Evolutionary conservation across 2,888 invertebrate genomes (phyloP).

Genomic region (Noctua comes): DNA sequence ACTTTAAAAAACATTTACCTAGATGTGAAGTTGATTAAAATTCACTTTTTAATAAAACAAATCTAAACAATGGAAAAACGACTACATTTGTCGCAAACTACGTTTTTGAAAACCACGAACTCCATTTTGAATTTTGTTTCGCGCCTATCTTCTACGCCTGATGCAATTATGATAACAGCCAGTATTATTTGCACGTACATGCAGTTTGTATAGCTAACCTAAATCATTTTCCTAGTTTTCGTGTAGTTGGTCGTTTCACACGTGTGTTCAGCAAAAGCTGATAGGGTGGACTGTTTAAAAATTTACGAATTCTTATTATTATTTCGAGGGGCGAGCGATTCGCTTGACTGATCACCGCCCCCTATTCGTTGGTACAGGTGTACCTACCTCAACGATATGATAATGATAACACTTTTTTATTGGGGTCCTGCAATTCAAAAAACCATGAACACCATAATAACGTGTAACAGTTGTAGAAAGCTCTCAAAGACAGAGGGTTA

Average conservation of each 20-base stretch:
- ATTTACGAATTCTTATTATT: slow-evolving; percentile 67
- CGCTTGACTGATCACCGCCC: slow-evolving; percentile 78
- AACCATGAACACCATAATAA: not conserved
- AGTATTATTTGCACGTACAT: slow-evolving; percentile 20
- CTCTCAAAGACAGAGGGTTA: not conserved
- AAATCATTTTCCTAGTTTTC: slow-evolving; percentile 62
- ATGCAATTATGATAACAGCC: slow-evolving; percentile 17
- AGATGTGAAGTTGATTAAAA: not conserved
- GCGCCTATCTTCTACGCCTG: slow-evolving; percentile 34
- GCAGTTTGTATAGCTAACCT: slow-evolving; percentile 56
- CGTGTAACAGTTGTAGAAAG: not conserved
- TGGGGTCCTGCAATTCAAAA: slow-evolving; percentile 54
- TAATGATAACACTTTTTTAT: slow-evolving; percentile 70
- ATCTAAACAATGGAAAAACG: slow-evolving; percentile 5
- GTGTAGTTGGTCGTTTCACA: slow-evolving; percentile 35
- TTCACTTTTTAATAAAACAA: not conserved
- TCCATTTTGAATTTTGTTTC: slow-evolving; percentile 45
- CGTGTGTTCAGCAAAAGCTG: slow-evolving; percentile 69
- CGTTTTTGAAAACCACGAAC: not conserved
- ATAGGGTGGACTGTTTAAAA: slow-evolving; percentile 77
- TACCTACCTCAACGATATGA: slow-evolving; percentile 63
- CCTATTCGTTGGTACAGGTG: slow-evolving; percentile 66
- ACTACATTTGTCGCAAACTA: not conserved
- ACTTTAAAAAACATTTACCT: slow-evolving; percentile 1
- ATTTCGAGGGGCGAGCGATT: slow-evolving; percentile 76